Conservation (phyloP, 2,888 invertebrate genomes). For the Clostera curtula region DNA sequence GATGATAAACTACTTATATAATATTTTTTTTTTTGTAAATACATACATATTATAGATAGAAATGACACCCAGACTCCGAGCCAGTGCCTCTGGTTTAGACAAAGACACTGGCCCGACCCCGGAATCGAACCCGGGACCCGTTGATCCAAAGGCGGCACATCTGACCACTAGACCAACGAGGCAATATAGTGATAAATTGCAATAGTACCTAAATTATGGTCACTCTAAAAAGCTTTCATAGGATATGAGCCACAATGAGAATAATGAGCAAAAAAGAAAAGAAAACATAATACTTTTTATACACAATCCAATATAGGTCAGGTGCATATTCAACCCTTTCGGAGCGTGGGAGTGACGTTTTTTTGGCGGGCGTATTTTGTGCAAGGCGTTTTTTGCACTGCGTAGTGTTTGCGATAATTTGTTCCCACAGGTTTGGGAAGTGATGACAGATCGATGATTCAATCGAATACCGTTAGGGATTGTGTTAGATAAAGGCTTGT, state of each 20-base stretch:
- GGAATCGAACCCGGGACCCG: no score
- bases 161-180: no score
- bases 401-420: slow-evolving; percentile 72
- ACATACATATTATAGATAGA: no score
- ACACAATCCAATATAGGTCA: slow-evolving; percentile 67
- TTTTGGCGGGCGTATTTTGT: slow-evolving; percentile 54
- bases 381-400: slow-evolving; percentile 50
- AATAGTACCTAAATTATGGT: slow-evolving; percentile 21
- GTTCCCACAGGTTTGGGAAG: slow-evolving; percentile 71
- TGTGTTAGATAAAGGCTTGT: slow-evolving; percentile 15
- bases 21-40: no score
- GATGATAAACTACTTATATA: no score
- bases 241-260: slow-evolving; percentile 42
- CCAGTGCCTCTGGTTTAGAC: no score
- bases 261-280: slow-evolving; percentile 64
- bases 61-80: no score
- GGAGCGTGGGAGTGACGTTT: slow-evolving; percentile 64
- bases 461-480: slow-evolving; percentile 45
- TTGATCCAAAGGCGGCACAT: no score
- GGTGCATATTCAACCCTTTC: slow-evolving; percentile 72
- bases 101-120: no score
- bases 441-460: slow-evolving; percentile 60
- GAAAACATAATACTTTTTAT: slow-evolving; percentile 53
- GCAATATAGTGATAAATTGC: no score
- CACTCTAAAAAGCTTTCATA: slow-evolving; percentile 37